Evolutionary conservation across 2,888 invertebrate species (phyloP), one percentile per base, ranked within the genome.

Genomic region (Endotricha flammealis): DNA sequence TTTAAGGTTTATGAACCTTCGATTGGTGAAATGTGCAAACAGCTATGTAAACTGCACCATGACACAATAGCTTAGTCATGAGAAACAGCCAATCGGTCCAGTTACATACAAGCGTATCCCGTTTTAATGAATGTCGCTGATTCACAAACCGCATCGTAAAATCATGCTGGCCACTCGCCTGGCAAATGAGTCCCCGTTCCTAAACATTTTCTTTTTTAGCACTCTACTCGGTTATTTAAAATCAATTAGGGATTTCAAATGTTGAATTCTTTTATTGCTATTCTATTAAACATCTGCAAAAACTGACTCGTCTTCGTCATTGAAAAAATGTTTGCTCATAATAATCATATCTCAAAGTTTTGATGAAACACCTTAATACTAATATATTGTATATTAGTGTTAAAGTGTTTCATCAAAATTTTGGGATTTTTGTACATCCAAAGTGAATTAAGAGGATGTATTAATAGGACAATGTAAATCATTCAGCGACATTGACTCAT

Each of bases 401-500:
- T n/a, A n/a, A n/a, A n/a, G n/a, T n/a, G n/a, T n/a, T n/a, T 16
- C 11, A 2, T 28, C 8, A 4, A 28, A 28, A 28, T 12, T 27
- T 11, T 27, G 27, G 8, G 4, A n/a, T n/a, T n/a, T n/a, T n/a
- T n/a, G n/a, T n/a, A n/a, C n/a, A n/a, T n/a, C n/a, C n/a, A n/a
- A 20, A 20, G 7, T 20, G n/a, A 20, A 8, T 20, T 8, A 16
- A 16, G 16, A 16, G 6, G 16, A 16, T 20, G 16, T 16, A 16
- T 6, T 8, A 7, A 7, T 20, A 8, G 2, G 22, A 57, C 47
- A 54, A 49, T 57, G 57, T 70, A 71, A 71, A 78, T 79, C 77
- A 63, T 65, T 75, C 71, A 64, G 57, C 66, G 46, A 53, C 60
- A 73, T 65, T 72, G 73, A 72, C 63, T 77, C 71, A 69, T 57